Percentiles rank a stretch among this genome's conserved stretches.
Conservation (phyloP, 1,140 invertebrate species). For the Chionoecetes opilio region DNA sequence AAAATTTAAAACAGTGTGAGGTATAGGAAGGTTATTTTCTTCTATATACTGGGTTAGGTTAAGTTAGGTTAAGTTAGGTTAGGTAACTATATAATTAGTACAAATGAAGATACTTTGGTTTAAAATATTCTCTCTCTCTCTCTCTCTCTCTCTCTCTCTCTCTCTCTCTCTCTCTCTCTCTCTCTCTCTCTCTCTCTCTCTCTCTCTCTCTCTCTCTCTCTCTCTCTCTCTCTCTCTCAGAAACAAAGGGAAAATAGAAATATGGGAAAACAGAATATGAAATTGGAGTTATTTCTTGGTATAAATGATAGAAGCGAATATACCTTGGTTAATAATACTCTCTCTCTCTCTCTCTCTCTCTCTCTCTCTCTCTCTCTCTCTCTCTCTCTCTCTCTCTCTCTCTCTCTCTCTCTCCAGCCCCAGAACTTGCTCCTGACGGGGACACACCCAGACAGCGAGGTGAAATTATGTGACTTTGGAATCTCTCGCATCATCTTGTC, state of each 20-base stretch:
- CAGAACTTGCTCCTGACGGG: constrained; percentile 96
- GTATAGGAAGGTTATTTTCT: too few species aligned
- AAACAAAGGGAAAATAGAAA: too few species aligned
- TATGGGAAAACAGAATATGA: too few species aligned
- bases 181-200: neutral
- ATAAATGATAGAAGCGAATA: neutral
- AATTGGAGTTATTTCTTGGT: too few species aligned
- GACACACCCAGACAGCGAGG: constrained; percentile 86
- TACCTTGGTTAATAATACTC: too few species aligned
- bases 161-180: constrained; percentile 15
- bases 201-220: neutral
- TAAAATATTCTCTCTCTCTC: constrained; percentile 40
- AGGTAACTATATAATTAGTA: too few species aligned
- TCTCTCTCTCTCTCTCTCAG: neutral
- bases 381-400: neutral
- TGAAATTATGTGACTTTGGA: constrained; percentile 98
- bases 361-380: neutral
- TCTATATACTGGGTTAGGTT: too few species aligned
- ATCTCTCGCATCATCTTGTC: constrained; percentile 94
- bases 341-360: neutral
- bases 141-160: constrained; percentile 52
- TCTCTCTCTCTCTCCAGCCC: constrained; percentile 87
- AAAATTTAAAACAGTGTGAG: too few species aligned
- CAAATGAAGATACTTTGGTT: too few species aligned
- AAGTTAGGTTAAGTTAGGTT: too few species aligned